A percentile compares a stretch with the other conserved stretches of the same genome.
phyloP scores from a whole-genome alignment of 2,888 invertebrate species.

The Machimus rusticus region DNA sequence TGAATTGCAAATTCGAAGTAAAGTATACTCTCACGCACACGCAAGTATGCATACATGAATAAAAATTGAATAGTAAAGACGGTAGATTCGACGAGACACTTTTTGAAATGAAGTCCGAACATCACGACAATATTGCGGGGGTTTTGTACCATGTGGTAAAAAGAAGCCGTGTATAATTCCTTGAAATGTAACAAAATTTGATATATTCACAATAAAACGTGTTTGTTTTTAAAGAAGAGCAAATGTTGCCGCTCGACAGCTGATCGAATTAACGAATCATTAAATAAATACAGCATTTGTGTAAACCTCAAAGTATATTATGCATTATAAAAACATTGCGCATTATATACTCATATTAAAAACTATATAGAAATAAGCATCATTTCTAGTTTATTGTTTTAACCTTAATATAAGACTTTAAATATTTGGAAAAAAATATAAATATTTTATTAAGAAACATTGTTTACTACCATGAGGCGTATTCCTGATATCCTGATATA shows the following conservation, averaged over 20 bases:
- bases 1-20: conserved; percentile 31
- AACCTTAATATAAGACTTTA: too few relatives aligned
- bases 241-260: neutral
- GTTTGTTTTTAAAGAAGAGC: neutral
- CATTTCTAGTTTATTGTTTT: too few relatives aligned
- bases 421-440: too few relatives aligned
- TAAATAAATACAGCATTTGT: too few relatives aligned
- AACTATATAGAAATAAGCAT: too few relatives aligned
- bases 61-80: conserved; percentile 14
- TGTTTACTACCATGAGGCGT: too few relatives aligned
- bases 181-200: neutral
- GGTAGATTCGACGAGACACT: conserved; percentile 4
- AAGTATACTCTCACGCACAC: conserved; percentile 32
- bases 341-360: too few relatives aligned
- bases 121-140: neutral
- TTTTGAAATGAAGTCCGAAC: conserved; percentile 26
- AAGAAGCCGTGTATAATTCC: neutral
- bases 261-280: too few relatives aligned
- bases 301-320: too few relatives aligned
- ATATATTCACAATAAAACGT: neutral
- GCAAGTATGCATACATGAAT: conserved; percentile 35
- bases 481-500: too few relatives aligned
- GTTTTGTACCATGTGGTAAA: neutral
- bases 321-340: too few relatives aligned
- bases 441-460: too few relatives aligned